Evolutionary conservation across 2,113 vertebrate genomes (phyloP), one percentile per base, ranked within the genome.

Genomic region (Spea bombifrons): DNA sequence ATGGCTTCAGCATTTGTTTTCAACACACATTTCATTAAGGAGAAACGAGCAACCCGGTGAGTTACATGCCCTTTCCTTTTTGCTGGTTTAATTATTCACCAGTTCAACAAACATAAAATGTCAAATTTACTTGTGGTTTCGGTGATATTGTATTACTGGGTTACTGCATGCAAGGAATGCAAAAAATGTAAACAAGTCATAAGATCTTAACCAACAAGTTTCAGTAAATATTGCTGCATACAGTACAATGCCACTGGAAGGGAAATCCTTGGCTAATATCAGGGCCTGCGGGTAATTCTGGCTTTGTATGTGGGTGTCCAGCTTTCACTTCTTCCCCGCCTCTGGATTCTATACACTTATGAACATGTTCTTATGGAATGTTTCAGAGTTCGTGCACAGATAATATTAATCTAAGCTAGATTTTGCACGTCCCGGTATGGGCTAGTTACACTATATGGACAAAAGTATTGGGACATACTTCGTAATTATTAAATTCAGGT

Each of bases 61-160:
- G 45, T 16, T 77, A 43, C 66, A 46, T 70, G 74, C 43, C 70
- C n/a, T 44, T 7, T 72, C 3, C 59, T 77, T 70, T 13, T 52
- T 49, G 5, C 50, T 72, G 69, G 70, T 53, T 72, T 78, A 72
- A 78, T 72, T 53, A 78, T 78, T 78, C 66, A 64, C 69, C 59
- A 61, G 53, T 49, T 47, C 17, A 65, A 50, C 76, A 71, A 70
- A 72, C 53, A 66, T 72, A 13, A 72, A 50, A 65, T 66, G 59
- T 66, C 76, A 78, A 63, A 72, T 72, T 66, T 69, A 66, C 70
- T 78, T 72, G 76, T 45, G 76, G 69, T 78, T 78, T 71, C 69
- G 43, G 47, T 72, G 67, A 71, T 72, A 78, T 78, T 78, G 76
- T 78, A 55, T 78, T 63, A 78, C 59, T 70, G 46, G 47, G 50